A percentile compares a stretch with the other conserved stretches of the same genome.
Conservation (phyloP, 37 sponge, comb jelly and placozoan genomes). For the Aphrocallistes beatrix region DNA sequence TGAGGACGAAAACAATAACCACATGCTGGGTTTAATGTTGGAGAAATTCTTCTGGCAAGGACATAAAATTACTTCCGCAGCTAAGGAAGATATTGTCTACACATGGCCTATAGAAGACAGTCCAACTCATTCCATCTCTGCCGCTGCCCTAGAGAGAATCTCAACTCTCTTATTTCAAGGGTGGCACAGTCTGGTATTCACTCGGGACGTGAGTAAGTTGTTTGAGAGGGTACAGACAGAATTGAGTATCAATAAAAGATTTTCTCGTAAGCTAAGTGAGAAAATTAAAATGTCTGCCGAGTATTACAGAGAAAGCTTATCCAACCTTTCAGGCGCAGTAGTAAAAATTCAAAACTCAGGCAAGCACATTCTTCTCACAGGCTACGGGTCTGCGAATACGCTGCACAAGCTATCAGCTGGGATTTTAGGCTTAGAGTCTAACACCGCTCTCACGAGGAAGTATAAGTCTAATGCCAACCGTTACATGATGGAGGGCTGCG, state of each 20-base stretch:
- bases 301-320: neutral
- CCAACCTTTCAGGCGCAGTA: neutral
- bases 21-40: neutral
- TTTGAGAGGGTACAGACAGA: neutral
- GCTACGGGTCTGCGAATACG: neutral
- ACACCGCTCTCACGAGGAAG: neutral
- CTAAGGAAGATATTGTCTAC: neutral
- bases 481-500: neutral
- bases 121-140: neutral
- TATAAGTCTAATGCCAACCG: neutral
- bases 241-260: neutral
- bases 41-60: neutral
- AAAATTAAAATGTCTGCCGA: neutral
- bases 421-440: neutral
- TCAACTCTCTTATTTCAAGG: neutral
- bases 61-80: neutral
- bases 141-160: neutral
- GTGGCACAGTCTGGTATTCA: neutral
- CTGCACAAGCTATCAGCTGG: neutral
- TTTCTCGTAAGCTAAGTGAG: neutral
- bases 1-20: neutral
- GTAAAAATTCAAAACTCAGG: neutral
- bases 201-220: neutral
- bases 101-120: neutral
- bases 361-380: neutral